Conservation (phyloP, 2,888 invertebrate genomes). For the Aquatica leii region DNA sequence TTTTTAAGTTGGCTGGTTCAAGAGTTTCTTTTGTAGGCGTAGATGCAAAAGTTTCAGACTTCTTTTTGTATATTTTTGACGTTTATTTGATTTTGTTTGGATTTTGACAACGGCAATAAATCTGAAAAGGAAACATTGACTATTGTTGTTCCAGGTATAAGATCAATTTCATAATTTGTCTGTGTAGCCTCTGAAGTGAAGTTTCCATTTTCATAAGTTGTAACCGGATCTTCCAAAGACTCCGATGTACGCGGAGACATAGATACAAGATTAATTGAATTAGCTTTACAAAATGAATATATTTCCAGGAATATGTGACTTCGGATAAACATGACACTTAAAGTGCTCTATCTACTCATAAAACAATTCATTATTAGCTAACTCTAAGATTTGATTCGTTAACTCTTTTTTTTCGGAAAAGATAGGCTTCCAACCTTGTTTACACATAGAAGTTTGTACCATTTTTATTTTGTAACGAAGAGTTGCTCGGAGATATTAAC, state of each 20-base stretch:
- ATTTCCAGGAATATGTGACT: background rate
- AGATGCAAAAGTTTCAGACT: background rate
- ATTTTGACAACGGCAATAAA: background rate
- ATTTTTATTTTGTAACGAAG: background rate
- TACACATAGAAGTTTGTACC: background rate
- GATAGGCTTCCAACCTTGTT: background rate
- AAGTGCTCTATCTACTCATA: background rate
- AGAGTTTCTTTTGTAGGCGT: background rate
- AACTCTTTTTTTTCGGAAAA: background rate
- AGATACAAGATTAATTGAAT: background rate
- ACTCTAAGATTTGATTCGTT: background rate
- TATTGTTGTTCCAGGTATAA: background rate
- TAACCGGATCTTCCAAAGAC: background rate
- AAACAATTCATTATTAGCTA: too few species aligned
- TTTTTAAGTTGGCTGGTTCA: background rate
- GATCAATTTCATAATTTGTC: background rate
- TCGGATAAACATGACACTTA: background rate
- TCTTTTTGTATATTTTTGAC: background rate
- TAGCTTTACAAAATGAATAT: background rate
- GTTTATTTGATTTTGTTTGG: background rate
- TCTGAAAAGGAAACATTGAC: background rate
- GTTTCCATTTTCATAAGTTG: background rate
- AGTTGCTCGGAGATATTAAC: background rate
- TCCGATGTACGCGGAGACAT: background rate
- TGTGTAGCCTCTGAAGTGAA: background rate